phyloP scores from a whole-genome alignment of 2,113 vertebrate species.

The Heptranchias perlo region DNA sequence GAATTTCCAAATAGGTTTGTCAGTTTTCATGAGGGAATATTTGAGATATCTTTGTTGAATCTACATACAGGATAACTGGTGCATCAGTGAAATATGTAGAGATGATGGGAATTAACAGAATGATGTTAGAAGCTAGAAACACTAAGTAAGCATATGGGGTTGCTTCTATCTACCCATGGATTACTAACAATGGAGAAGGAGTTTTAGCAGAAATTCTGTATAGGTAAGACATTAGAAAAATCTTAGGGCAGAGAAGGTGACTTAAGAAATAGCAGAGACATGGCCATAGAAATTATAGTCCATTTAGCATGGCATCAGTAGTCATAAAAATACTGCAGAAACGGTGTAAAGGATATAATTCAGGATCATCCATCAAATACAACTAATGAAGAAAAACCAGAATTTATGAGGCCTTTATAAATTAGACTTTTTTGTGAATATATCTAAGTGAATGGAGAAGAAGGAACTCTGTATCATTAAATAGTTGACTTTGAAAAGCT shows the following conservation, averaged over 20 bases:
- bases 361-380: not conserved
- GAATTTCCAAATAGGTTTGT: too few relatives aligned
- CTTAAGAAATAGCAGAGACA: not conserved
- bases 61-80: too few relatives aligned
- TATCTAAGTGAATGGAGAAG: not conserved
- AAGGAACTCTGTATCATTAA: not conserved
- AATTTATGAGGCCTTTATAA: not conserved
- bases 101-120: too few relatives aligned
- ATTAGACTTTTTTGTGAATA: not conserved
- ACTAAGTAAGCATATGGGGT: too few relatives aligned
- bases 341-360: not conserved
- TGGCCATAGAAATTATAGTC: not conserved
- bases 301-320: too few relatives aligned
- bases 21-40: too few relatives aligned
- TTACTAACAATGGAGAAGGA: not conserved
- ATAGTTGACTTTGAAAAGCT: slow-evolving; percentile 7
- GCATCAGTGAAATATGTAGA: too few relatives aligned
- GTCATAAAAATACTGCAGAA: not conserved
- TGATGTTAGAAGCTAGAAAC: too few relatives aligned
- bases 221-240: not conserved
- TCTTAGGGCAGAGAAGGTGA: not conserved
- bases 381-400: not conserved
- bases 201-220: not conserved
- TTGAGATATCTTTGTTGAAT: too few relatives aligned
- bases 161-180: not conserved